Evolutionary conservation across 2,888 invertebrate species (phyloP), one percentile per base, ranked within the genome.

Genomic region (Agonopterix arenella): DNA sequence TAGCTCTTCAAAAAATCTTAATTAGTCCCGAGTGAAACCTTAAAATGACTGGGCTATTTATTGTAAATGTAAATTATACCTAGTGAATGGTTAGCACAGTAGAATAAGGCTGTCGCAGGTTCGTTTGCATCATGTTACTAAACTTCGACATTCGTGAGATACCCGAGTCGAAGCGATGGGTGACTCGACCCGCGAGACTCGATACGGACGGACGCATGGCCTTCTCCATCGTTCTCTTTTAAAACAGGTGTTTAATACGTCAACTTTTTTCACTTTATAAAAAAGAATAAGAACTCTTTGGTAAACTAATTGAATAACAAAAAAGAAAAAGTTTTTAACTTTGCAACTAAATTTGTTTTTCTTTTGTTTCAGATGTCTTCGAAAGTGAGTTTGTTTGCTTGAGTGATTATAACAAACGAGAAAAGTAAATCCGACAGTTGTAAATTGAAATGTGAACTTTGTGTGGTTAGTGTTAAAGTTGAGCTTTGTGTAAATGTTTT

Each of bases 281-380:
- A 43, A 44, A 37, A 28, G 13, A 7, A 43, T n/a, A 40, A 40
- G 10, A 40, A 40, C 40, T 40, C 10, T n/a, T 40, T 40, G 40
- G n/a, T 40, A 9, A n/a, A 37, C 38, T 54, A 9, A 38, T 8
- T 28, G 28, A n/a, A 41, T 43, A 46, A 42, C 28, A 11, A 45
- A 4, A 50, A 41, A 50, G 13, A 18, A 10, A 16, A 36, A 38
- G 11, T 40, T 53, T 56, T 50, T 57, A 54, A 52, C 28, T 52
- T 55, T 44, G 50, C 54, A 62, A 55, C 54, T 56, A 69, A 63
- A 64, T 62, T 60, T 57, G 61, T 51, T 67, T 76, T 70, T 75
- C 69, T 76, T 76, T 88, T 86, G 84, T 89, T 88, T 69, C 88
- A 89, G 89, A 85, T 88, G 86, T 72, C 71, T 66, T 68, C 73